Percentiles rank a stretch among this genome's conserved stretches.
These are phyloP conservation scores for Fissipunctia ypsillon DNA, from an alignment of 2,888 invertebrate genomes.

Conservation along the genomic window DNA sequence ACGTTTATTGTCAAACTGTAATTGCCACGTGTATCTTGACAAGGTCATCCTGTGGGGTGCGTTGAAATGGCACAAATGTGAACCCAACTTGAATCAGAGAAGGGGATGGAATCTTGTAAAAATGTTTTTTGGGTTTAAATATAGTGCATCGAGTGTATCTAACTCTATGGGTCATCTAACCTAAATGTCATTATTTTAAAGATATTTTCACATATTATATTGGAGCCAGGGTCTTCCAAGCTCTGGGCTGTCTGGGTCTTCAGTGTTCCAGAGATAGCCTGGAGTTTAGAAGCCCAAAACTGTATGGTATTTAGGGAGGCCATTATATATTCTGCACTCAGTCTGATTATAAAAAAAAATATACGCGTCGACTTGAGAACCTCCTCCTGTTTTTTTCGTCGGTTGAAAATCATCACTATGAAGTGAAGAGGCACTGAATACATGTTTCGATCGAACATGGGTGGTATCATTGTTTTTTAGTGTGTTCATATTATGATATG, in stretches of 20 bases:
- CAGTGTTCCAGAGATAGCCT: background rate
- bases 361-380: too few species aligned
- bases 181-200: background rate
- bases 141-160: background rate
- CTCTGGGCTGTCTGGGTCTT: background rate
- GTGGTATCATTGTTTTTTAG: background rate
- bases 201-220: background rate
- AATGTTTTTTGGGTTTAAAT: background rate
- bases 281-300: conserved; percentile 1
- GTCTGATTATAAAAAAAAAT: conserved; percentile 9
- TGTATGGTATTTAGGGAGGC: background rate
- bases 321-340: background rate
- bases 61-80: conserved; percentile 12
- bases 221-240: background rate
- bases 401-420: background rate
- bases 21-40: background rate
- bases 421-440: background rate
- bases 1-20: background rate
- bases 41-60: background rate
- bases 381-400: too few species aligned
- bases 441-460: background rate
- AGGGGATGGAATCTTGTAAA: background rate
- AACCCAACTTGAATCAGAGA: background rate
- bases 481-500: background rate
- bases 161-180: background rate